Evolutionary conservation across 2,113 vertebrate species (phyloP).

Genomic region (Serinus canaria): DNA sequence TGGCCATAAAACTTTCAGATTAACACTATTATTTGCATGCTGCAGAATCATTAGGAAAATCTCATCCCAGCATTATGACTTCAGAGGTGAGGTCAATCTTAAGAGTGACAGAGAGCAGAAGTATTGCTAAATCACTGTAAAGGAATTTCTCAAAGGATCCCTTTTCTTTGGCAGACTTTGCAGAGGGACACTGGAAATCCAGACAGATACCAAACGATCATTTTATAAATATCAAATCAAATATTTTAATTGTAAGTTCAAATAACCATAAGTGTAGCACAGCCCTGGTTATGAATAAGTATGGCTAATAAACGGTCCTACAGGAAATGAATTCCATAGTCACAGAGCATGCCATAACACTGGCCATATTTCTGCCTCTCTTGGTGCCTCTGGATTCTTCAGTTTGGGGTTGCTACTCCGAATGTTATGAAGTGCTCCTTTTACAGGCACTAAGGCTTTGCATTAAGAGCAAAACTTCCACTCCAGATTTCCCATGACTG

Average conservation of each 20-base stretch:
- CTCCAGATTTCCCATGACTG: fast-evolving
- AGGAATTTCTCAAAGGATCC: not conserved
- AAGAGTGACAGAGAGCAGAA: not conserved
- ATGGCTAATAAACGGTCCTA: not conserved
- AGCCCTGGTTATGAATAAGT: not conserved
- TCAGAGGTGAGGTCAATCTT: conserved; percentile 4
- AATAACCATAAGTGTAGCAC: not conserved
- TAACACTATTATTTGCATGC: conserved; percentile 56
- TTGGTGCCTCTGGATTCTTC: not conserved
- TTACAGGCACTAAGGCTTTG: not conserved
- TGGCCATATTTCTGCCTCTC: not conserved
- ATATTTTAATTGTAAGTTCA: not conserved
- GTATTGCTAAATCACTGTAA: not conserved
- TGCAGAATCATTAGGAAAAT: conserved; percentile 55
- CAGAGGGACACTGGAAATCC: not conserved
- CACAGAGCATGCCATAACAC: not conserved
- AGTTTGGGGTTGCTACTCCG: not conserved
- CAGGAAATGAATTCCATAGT: not conserved
- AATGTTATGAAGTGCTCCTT: fast-evolving
- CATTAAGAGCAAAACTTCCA: not conserved
- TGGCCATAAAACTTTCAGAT: not conserved
- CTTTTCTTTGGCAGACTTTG: not conserved
- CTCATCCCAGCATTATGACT: not conserved
- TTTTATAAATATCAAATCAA: not conserved
- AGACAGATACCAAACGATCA: not conserved